Evolutionary conservation across 1,140 invertebrate genomes (phyloP).

Genomic region (Drosophila asahinai): DNA sequence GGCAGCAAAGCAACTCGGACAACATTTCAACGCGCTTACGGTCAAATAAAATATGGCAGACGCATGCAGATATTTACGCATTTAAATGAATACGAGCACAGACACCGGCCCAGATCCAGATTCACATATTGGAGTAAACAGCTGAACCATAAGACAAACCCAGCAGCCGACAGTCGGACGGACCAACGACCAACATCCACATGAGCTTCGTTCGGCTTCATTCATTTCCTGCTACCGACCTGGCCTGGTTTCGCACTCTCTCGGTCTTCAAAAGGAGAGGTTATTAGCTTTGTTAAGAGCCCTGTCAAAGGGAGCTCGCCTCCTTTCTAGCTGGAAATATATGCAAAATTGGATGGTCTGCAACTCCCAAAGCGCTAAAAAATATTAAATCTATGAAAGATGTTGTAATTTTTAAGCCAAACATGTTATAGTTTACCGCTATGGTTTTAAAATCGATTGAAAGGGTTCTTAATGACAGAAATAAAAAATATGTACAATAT

Average conservation of each 20-base stretch:
- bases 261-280: conserved; percentile 8
- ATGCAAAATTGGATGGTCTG: not conserved
- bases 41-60: conserved; percentile 75
- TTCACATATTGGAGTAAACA: conserved; percentile 61
- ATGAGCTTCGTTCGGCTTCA: conserved; percentile 65
- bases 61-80: conserved; percentile 74
- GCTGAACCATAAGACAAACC: conserved; percentile 26
- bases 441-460: too few species aligned
- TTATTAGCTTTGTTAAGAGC: conserved; percentile 25
- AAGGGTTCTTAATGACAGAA: too few species aligned
- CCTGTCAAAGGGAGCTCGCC: conserved; percentile 1
- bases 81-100: conserved; percentile 67
- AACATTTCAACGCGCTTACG: conserved; percentile 75
- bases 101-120: conserved; percentile 20
- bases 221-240: conserved; percentile 47
- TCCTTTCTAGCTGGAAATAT: not conserved
- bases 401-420: not conserved
- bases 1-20: conserved; percentile 50
- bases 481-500: too few species aligned
- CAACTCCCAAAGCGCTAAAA: not conserved
- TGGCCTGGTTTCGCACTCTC: conserved; percentile 17
- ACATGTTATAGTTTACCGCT: too few species aligned
- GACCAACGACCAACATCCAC: conserved; percentile 56
- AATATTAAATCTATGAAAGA: not conserved
- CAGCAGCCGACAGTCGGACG: conserved; percentile 5